These are phyloP conservation scores for Caloenas nicobarica DNA, from an alignment of 2,113 vertebrate genomes.

Conservation along the genomic window DNA sequence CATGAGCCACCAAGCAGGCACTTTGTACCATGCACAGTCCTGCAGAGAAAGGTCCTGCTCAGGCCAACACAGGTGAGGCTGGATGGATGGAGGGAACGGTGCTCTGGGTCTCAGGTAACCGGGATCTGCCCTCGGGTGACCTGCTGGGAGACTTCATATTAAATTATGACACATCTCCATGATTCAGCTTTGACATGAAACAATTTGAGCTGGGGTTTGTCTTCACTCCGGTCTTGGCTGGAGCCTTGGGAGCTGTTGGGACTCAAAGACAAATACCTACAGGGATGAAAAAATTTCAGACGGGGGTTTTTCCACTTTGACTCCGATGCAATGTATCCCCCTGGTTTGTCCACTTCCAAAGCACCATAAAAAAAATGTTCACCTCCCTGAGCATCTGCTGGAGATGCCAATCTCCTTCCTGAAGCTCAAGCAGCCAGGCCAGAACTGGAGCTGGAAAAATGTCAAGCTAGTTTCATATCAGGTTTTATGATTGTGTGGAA, in stretches of 20 bases:
- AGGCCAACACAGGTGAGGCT: not conserved
- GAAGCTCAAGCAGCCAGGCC: not conserved
- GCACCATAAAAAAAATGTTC: not conserved
- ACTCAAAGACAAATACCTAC: not conserved
- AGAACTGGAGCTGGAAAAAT: not conserved
- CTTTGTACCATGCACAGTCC: not conserved
- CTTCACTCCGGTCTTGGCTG: not conserved
- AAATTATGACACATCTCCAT: not conserved
- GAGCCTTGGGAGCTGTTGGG: not conserved
- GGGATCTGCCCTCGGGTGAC: not conserved
- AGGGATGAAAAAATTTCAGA: not conserved
- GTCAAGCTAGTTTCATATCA: not conserved
- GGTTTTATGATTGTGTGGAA: not conserved
- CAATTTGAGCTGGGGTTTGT: not conserved
- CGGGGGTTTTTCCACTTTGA: not conserved
- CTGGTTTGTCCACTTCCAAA: not conserved
- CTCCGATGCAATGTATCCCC: not conserved
- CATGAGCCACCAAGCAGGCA: not conserved
- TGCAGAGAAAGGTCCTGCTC: not conserved
- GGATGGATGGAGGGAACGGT: rapidly evolving
- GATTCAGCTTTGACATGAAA: not conserved
- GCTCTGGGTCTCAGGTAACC: not conserved
- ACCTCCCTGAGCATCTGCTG: not conserved
- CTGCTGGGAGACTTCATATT: not conserved
- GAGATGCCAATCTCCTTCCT: not conserved